Evolutionary conservation across 2,113 vertebrate genomes (phyloP), one percentile per base, ranked within the genome.

Genomic region (Sturnus vulgaris): DNA sequence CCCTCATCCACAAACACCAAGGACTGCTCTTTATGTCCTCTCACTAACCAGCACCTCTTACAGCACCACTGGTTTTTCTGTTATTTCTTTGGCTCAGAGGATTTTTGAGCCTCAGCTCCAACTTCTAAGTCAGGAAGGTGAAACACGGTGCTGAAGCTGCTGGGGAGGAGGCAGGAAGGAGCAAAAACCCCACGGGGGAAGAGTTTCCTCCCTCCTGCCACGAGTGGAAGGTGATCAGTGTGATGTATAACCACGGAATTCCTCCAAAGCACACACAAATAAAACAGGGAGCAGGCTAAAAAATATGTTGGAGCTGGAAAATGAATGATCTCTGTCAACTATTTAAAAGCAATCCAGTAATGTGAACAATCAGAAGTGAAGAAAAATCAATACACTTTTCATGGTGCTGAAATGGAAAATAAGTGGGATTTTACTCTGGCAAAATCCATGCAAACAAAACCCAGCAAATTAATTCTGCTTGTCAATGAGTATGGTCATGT

Each of bases 301-400:
- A 95, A 95, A 93, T 75, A 73, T 30, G 53, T 37, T 70, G 77
- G 76, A 90, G 90, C 86, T 91, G 84, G 88, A 95, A 97, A 97
- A 97, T 33, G 33, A 97, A 96, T 96, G 79, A 95, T 95, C 73
- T 90, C 75, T 97, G 96, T 95, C 97, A 93, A 81, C 94, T 96
- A 90, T 96, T 92, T 96, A 97, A 97, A 97, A 98, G 96, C 90
- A 96, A 97, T 91, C 92, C 94, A 96, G 93, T 97, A 96, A 97
- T 89, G 95, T 93, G 95, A 97, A 90, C 93, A 95, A 97, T 96
- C 94, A 96, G 95, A 97, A 95, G 86, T 68, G 93, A 98, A 86
- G 94, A 95, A 97, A 98, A 98, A 98, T 98, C 97, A 59, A 98
- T 97, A 47, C 1, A 4, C 82, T 96, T 95, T 96, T 95, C 73